These are phyloP conservation scores for Laspeyria flexula DNA, from an alignment of 2,888 invertebrate genomes.

Conservation along the genomic window DNA sequence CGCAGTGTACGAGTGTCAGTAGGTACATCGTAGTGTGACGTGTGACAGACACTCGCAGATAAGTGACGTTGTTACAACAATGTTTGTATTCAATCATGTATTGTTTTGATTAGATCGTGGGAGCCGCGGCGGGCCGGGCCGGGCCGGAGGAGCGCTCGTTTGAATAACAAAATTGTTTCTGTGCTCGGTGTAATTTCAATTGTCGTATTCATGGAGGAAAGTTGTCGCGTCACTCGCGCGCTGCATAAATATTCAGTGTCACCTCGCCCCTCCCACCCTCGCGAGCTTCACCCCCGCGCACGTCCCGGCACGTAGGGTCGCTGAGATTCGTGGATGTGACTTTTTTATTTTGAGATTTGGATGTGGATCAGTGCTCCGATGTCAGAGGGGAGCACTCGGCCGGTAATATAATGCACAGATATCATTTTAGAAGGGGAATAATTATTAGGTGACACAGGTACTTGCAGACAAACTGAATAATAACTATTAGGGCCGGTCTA, in stretches of 20 bases:
- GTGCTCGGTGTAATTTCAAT: slow-evolving; percentile 56
- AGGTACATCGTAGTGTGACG: no score
- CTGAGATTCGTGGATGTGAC: slow-evolving; percentile 32
- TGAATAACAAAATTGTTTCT: slow-evolving; percentile 49
- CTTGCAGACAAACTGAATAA: no score
- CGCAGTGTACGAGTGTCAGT: not conserved
- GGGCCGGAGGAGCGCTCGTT: slow-evolving; percentile 15
- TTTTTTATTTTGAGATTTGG: slow-evolving; percentile 36
- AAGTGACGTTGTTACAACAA: slow-evolving; percentile 19
- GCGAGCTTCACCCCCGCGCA: slow-evolving; percentile 1
- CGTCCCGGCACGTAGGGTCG: slow-evolving; percentile 3
- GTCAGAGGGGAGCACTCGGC: not conserved
- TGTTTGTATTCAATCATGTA: slow-evolving; percentile 48
- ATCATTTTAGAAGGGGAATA: not conserved
- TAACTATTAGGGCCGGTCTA: no score
- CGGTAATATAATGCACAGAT: slow-evolving; percentile 9
- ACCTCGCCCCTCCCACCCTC: not conserved
- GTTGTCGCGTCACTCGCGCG: slow-evolving; percentile 45
- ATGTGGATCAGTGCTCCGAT: slow-evolving; percentile 19
- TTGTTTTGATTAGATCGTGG: slow-evolving; percentile 36
- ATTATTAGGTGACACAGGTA: not conserved
- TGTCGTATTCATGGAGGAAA: slow-evolving; percentile 56
- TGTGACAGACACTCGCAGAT: no score
- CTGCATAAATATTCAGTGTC: slow-evolving; percentile 52
- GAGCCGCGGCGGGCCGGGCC: not conserved